Conservation (phyloP, 2,113 vertebrate genomes). For the Carlito syrichta region DNA sequence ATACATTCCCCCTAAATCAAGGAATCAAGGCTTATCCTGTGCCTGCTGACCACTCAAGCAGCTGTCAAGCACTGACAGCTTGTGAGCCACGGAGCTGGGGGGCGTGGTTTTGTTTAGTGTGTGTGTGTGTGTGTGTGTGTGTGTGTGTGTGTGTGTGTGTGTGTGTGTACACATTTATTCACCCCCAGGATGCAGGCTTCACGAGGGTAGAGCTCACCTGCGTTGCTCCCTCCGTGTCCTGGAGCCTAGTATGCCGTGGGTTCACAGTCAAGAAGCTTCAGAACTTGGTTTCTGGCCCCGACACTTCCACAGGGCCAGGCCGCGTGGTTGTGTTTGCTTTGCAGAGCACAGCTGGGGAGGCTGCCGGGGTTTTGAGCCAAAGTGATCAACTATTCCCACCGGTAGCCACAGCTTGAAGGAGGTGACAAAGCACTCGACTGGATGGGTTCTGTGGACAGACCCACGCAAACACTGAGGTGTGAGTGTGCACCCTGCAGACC, state of each 20-base stretch:
- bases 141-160: no score
- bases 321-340: background rate
- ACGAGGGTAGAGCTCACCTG: background rate
- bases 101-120: background rate
- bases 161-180: background rate
- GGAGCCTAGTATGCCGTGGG: background rate
- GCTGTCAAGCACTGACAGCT: background rate
- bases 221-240: background rate
- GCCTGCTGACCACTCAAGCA: no score
- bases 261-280: background rate
- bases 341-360: background rate
- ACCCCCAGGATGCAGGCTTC: background rate
- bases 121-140: no score
- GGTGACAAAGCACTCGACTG: constrained; percentile 16
- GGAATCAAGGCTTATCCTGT: background rate
- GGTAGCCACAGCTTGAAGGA: background rate
- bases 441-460: background rate
- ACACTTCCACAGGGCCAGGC: no score
- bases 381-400: background rate
- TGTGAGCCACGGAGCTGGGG: background rate
- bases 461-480: background rate
- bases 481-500: background rate
- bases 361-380: background rate
- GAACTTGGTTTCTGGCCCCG: no score
- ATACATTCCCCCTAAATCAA: background rate